A percentile compares a stretch with the other conserved stretches of the same genome.
Conservation (phyloP, 2,113 vertebrate species). For the Melanerpes formicivorus region DNA sequence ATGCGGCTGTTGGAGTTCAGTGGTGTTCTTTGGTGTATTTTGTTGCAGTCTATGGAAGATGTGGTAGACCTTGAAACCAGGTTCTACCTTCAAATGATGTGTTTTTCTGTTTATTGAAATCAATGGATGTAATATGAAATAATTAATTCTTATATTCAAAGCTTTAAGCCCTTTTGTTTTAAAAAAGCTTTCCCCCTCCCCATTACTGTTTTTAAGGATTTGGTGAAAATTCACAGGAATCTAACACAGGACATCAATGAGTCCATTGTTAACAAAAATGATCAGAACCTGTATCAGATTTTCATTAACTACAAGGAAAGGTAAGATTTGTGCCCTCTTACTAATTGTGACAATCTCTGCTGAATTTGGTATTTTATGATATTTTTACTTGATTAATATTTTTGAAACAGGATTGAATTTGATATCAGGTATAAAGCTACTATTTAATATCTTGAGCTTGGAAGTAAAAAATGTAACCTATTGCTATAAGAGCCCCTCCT, state of each 20-base stretch:
- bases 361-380: background rate
- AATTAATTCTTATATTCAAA: background rate
- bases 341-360: background rate
- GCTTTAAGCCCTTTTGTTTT: background rate
- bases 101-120: background rate
- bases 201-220: slow-evolving; percentile 82
- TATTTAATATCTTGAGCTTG: background rate
- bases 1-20: slow-evolving; percentile 3
- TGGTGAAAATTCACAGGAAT: slow-evolving; percentile 93
- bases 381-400: background rate
- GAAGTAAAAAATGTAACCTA: background rate
- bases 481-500: background rate
- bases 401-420: background rate
- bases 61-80: background rate
- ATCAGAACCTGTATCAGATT: slow-evolving; percentile 92
- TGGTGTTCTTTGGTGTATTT: background rate
- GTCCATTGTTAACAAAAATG: slow-evolving; percentile 87
- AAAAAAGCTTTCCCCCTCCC: background rate
- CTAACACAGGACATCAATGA: slow-evolving; percentile 91
- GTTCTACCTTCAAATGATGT: background rate
- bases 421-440: background rate
- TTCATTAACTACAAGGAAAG: slow-evolving; percentile 97
- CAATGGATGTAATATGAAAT: background rate
- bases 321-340: slow-evolving; percentile 69
- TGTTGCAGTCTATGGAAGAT: background rate